Conservation (phyloP, 2,888 invertebrate species). For the Lithophane socia region DNA sequence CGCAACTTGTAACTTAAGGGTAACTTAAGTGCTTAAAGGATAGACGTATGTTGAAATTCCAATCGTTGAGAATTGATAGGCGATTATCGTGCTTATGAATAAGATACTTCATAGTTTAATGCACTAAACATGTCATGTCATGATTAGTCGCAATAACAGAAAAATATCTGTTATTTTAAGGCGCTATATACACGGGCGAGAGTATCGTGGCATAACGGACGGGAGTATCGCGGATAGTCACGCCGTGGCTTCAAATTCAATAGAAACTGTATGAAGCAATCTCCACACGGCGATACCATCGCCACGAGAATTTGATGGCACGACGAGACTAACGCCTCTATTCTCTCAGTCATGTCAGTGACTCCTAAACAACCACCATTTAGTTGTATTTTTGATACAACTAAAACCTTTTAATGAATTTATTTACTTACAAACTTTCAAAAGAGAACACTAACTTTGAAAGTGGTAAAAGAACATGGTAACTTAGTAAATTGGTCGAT, state of each 20-base stretch:
- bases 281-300: too few relatives aligned
- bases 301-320: too few relatives aligned
- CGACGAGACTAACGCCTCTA: too few relatives aligned
- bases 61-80: not conserved
- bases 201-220: too few relatives aligned
- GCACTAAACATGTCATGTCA: not conserved
- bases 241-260: too few relatives aligned
- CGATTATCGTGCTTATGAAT: constrained; percentile 1
- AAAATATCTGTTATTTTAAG: not conserved
- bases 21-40: constrained; percentile 48
- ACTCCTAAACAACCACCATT: not conserved
- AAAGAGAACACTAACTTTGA: constrained; percentile 65
- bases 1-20: constrained; percentile 42
- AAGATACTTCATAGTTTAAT: not conserved
- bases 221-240: too few relatives aligned
- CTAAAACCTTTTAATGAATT: constrained; percentile 49
- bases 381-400: constrained; percentile 1
- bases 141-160: not conserved
- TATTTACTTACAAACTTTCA: constrained; percentile 59
- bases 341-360: not conserved
- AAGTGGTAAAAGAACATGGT: constrained; percentile 64
- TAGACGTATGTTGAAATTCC: constrained; percentile 32
- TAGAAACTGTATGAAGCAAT: too few relatives aligned
- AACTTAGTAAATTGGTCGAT: constrained; percentile 63
- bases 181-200: too few relatives aligned